Base-by-base conservation (phyloP, 2,888 invertebrate species). In the Oligia strigilis region DNA sequence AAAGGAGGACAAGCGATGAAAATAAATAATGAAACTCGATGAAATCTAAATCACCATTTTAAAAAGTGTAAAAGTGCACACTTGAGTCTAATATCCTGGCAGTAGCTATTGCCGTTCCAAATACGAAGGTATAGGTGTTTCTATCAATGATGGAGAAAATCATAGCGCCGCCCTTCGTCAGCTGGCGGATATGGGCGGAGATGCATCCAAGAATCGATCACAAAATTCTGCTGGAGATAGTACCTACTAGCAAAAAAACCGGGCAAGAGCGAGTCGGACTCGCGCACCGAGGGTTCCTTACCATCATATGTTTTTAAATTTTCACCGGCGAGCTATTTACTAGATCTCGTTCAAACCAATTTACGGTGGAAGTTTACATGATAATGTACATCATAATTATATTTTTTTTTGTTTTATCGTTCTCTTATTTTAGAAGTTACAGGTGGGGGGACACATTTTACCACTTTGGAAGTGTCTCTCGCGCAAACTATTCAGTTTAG, bases 141-240 rank as follows among this genome's bases (percentile, higher is more conserved):
- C 52, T 46, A 43, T 75, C 40, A 67, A 43, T 43, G 75, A 52
- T n/a, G 43, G 43, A 65, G 55, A 23, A 62, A 76, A 58, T 64
- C 11, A 75, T 64, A 43, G 19, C 58, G 19, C 17, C 64, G 70
- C 23, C 49, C 52, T n/a, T 70, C n/a, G 49, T 43, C n/a, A 77
- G 29, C 36, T 52, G 19, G 43, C 66, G 70, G 70, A 71, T 62
- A 40, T 66, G n/a, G 36, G 29, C 14, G 43, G 60, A 66, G 49
- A 62, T 75, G 67, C 52, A 80, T 67, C 14, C 36, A 43, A 78
- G 67, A 77, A 36, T 36, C 79, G 23, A 49, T 58, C 9, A 36
- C 77, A 13, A 67, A 52, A 23, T 43, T 52, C 17, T 60, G n/a
- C 11, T 40, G 8, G 11, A 17, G 3, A 29, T 75, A 62, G 14